Conservation (phyloP, 2,888 invertebrate genomes). For the Caenorhabditis angaria region DNA sequence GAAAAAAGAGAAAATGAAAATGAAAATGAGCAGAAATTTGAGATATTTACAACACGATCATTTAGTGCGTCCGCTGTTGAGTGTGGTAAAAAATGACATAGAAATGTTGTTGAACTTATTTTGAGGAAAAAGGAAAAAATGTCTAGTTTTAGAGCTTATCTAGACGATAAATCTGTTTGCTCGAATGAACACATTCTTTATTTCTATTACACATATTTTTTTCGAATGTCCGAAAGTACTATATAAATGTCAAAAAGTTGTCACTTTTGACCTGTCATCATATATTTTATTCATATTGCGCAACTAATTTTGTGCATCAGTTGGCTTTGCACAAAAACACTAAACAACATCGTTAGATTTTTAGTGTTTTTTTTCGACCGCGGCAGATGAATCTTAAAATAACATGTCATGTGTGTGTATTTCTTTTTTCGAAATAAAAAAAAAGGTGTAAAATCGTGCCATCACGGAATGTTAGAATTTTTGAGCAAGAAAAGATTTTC, state of each 20-base stretch:
- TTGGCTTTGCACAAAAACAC: constrained; percentile 7
- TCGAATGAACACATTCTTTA: background rate
- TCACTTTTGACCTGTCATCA: background rate
- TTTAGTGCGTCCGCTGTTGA: background rate
- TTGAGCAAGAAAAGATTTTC: constrained; percentile 4
- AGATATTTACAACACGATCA: constrained; percentile 27
- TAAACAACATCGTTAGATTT: constrained; percentile 4
- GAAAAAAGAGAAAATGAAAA: constrained; percentile 9
- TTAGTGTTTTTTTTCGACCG: background rate
- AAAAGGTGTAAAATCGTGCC: constrained; percentile 5
- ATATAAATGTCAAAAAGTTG: background rate
- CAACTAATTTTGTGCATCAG: background rate
- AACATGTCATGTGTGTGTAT: background rate
- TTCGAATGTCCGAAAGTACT: background rate
- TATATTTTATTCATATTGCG: background rate
- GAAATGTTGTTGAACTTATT: constrained; percentile 32
- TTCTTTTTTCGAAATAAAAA: constrained; percentile 7
- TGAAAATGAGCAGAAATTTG: too few relatives aligned
- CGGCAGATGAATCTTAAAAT: background rate
- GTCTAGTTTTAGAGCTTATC: too few relatives aligned
- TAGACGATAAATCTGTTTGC: too few relatives aligned
- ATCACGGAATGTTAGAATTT: constrained; percentile 4
- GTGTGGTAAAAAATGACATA: constrained; percentile 11
- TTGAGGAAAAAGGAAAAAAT: constrained; percentile 30
- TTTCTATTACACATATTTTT: background rate